Base-by-base conservation (phyloP, 1,140 invertebrate genomes). In the Tetraneura akinire region DNA sequence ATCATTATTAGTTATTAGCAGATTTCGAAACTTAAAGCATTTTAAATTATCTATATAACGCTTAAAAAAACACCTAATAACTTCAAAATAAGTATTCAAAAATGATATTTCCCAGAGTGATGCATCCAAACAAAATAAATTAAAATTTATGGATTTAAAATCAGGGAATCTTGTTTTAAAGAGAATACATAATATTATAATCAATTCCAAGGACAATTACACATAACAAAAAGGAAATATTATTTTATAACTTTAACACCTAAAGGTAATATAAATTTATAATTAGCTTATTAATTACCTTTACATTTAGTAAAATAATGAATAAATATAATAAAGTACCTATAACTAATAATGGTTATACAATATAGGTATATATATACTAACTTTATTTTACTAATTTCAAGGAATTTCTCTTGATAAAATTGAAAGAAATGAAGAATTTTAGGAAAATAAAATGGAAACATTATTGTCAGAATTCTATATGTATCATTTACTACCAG, bases 381-480 rank as follows among this genome's bases (percentile, higher is more conserved):
- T 60, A 60, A 5, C 29, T 1, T 37, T 37, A 37, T 37, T 37
- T 37, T 37, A n/a, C n/a, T n/a, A n/a, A n/a, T n/a, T n/a, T 37
- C 8, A 37, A 60, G 57, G 57, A 26, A 32, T 60, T 13, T 29
- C 13, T 60, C 14, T 60, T 60, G 26, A 60, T 60, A 32, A 60
- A 60, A 60, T 32, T 60, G 57, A 60, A 60, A 23, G 26, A 26
- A 26, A 60, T 29, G 57, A 60, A 16, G 29, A 16, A 29, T 60
- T 60, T 60, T 60, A 26, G 57, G 16, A 26, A 21, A 60, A 60
- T 21, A 60, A 29, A 8, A 60, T 60, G 57, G 57, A 60, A 60
- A 60, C 18, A 5, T 8, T 5, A 29, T 32, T 60, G 57, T 60
- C 57, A 60, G 57, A 60, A 60, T 60, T 60, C 29, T 60, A 60